A percentile compares a stretch with the other conserved stretches of the same genome.
Evolutionary conservation across 2,797 vertebrate species (phyloP).

Genomic region (Lagocephalus sceleratus): DNA sequence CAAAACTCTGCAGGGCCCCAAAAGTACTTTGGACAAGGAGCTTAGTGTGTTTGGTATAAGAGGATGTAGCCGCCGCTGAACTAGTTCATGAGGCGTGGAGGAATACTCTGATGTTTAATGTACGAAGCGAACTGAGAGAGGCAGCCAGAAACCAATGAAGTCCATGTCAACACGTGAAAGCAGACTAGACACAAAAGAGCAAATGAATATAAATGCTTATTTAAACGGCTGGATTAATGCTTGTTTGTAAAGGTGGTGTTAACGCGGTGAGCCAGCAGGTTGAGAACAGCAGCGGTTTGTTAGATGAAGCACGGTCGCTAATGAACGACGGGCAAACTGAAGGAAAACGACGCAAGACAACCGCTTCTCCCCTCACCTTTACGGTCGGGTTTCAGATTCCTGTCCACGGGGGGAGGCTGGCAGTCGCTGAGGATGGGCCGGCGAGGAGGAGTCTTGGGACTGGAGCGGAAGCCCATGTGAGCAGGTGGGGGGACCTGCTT

Average conservation of each 20-base stretch:
- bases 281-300: constrained; percentile 34
- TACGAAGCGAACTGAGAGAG: constrained; percentile 17
- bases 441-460: constrained; percentile 94
- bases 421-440: constrained; percentile 87
- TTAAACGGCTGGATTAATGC: constrained; percentile 1
- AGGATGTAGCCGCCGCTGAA: constrained; percentile 43
- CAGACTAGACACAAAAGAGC: constrained; percentile 5
- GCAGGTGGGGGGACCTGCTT: constrained; percentile 98
- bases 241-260: constrained; percentile 16
- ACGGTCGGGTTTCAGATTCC: constrained; percentile 97
- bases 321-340: constrained; percentile 31
- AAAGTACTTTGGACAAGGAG: constrained; percentile 69
- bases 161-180: too few relatives aligned
- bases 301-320: constrained; percentile 40
- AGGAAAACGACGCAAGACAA: constrained; percentile 25
- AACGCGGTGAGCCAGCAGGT: constrained; percentile 63
- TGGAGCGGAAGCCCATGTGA: constrained; percentile 97
- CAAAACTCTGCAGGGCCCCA: constrained; percentile 50
- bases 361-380: constrained; percentile 85
- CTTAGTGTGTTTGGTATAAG: constrained; percentile 45
- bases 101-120: not conserved
- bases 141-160: not conserved
- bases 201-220: constrained; percentile 12
- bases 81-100: constrained; percentile 38
- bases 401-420: constrained; percentile 94